Conservation (phyloP, 2,797 vertebrate species). For the Malurus splendens region DNA sequence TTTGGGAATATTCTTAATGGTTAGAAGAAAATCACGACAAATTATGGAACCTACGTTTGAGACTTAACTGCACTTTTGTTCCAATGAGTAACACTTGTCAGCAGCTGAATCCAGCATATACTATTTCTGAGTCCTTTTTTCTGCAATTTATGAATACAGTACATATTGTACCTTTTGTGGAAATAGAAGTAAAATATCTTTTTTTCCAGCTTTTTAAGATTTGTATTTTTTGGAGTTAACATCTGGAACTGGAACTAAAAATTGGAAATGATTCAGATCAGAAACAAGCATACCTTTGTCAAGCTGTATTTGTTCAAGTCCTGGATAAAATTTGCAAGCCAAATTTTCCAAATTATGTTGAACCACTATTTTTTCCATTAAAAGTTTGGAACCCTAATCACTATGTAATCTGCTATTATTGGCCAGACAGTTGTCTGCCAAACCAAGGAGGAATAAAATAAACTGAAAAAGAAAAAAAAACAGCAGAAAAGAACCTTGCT, state of each 20-base stretch:
- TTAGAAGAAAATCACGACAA: background rate
- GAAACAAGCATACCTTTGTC: constrained; percentile 72
- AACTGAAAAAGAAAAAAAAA: background rate
- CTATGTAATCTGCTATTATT: constrained; percentile 32
- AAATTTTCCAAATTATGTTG: constrained; percentile 32
- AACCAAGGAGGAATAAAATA: constrained; percentile 17
- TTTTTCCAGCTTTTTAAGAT: constrained; percentile 30
- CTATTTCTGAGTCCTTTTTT: background rate
- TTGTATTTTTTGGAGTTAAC: constrained; percentile 25
- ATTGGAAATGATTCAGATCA: constrained; percentile 50
- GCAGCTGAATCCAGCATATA: background rate
- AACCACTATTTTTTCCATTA: constrained; percentile 45
- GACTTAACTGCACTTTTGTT: background rate
- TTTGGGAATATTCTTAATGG: background rate
- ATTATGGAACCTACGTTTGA: background rate
- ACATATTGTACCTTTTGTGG: background rate
- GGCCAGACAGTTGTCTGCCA: constrained; percentile 28
- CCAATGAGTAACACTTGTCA: background rate
- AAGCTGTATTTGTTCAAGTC: constrained; percentile 47
- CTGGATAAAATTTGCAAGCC: constrained; percentile 11
- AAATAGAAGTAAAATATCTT: constrained; percentile 32
- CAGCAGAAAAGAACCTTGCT: background rate
- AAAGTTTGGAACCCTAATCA: background rate
- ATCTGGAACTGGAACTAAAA: constrained; percentile 57
- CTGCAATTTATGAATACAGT: background rate